phyloP scores from a whole-genome alignment of 2,113 vertebrate species.

The Cyanocitta stelleri region DNA sequence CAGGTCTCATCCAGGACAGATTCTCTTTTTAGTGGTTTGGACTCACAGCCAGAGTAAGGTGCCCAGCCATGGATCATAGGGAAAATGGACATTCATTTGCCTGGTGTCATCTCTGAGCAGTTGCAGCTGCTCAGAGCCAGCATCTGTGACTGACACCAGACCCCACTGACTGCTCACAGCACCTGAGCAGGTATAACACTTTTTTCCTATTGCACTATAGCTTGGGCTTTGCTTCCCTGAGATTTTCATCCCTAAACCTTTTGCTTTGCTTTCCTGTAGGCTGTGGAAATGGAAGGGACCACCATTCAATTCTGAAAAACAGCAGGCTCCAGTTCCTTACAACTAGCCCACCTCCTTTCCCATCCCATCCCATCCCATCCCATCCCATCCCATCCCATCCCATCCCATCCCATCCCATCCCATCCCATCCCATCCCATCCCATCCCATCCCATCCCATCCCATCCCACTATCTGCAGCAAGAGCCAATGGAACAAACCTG shows the following conservation, averaged over 20 bases:
- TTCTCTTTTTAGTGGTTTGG: not conserved
- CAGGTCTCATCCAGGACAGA: not conserved
- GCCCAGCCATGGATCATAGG: accelerated
- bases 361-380: not conserved
- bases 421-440: not conserved
- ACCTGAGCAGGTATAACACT: not conserved
- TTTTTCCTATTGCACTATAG: not conserved
- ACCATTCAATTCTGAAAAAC: not conserved
- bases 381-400: not conserved
- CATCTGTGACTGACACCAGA: not conserved
- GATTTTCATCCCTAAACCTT: not conserved
- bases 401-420: not conserved
- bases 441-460: too few species aligned
- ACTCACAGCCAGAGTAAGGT: not conserved
- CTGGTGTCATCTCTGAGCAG: not conserved
- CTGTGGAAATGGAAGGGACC: not conserved
- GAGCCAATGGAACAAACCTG: not conserved
- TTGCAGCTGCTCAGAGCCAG: not conserved
- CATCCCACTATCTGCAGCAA: not conserved
- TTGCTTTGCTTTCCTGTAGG: not conserved
- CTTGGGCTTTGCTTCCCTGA: not conserved
- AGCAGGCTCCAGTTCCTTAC: not conserved
- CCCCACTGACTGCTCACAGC: accelerated
- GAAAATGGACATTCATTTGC: not conserved
- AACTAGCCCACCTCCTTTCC: not conserved